Base-by-base conservation (phyloP, 64 coral and sea anemone genomes). In the Trachythela sp. region DNA sequence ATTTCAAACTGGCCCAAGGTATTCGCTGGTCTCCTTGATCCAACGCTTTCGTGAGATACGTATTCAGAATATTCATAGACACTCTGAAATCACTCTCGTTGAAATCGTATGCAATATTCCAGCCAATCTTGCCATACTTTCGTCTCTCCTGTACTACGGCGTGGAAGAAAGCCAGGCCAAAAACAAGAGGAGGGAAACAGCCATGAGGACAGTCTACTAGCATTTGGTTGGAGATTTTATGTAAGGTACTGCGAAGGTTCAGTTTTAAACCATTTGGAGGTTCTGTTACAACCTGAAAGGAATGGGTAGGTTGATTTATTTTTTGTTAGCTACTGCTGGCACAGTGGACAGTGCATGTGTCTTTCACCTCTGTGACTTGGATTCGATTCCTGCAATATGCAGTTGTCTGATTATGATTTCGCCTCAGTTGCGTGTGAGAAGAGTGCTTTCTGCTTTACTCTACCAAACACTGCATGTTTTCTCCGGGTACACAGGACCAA, bases 31-130 rank as follows among this genome's bases (percentile, higher is more conserved):
- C 96, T 7, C 89, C 86, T 29, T 91, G 94, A 39, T 88, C 70
- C 38, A 93, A 68, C 35, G 96, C 90, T 84, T 99, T 99, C 2
- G 91, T 92, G 4, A 99, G 84, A 36, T 99, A 99, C 0, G 96
- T 99, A 84, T 95, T 99, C 0, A 99, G 91, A 13, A 99, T 56
- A 20, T 94, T 94, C 96, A 99, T 99, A 32, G 93, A 95, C 0
- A 99, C 96, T 42, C 96, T 85, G 88, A 99, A 99, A 51, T 99
- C 96, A 3, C 93, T 95, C 76, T 99, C 96, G 58, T 95, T 99
- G 84, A 99, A 99, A 60, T 99, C 96, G 48, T 99, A 99, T 13
- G 96, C 96, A 89, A 99, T 99, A 52, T 99, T 99, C 96, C 96
- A 99, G n/a, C 96, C 96, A 39, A 94, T 94, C 52, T 99, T 99